Evolutionary conservation across 1,140 invertebrate species (phyloP).

Genomic region (Schlechtendalia chinensis): DNA sequence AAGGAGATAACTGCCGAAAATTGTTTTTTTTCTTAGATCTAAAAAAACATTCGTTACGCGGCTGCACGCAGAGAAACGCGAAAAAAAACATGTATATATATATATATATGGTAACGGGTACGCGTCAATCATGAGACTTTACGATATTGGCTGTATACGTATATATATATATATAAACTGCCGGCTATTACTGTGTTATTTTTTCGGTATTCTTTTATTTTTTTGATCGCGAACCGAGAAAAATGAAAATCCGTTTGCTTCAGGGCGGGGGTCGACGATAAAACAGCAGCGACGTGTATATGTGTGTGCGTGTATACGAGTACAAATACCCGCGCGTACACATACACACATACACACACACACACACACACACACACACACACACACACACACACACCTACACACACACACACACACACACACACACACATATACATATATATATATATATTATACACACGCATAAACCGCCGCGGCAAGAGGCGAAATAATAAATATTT

Average conservation of each 20-base stretch:
- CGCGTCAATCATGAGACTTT: too few species aligned
- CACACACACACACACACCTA: neutral
- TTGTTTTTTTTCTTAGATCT: too few species aligned
- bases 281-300: neutral
- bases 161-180: too few species aligned
- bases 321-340: neutral
- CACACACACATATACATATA: neutral
- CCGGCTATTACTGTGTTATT: too few species aligned
- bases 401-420: too few species aligned
- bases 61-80: too few species aligned
- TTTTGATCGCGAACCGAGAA: neutral
- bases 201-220: neutral
- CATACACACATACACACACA: too few species aligned
- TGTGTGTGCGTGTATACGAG: neutral
- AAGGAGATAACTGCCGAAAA: too few species aligned
- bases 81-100: neutral
- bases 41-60: too few species aligned
- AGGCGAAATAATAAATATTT: slow-evolving; percentile 46
- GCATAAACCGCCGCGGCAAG: slow-evolving; percentile 8
- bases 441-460: neutral
- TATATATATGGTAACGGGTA: neutral
- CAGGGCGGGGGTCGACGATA: slow-evolving; percentile 18
- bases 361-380: too few species aligned
- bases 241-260: slow-evolving; percentile 29
- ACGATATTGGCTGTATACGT: too few species aligned